Base-by-base conservation (phyloP, 2,797 vertebrate species). In the Iguana delicatissima region DNA sequence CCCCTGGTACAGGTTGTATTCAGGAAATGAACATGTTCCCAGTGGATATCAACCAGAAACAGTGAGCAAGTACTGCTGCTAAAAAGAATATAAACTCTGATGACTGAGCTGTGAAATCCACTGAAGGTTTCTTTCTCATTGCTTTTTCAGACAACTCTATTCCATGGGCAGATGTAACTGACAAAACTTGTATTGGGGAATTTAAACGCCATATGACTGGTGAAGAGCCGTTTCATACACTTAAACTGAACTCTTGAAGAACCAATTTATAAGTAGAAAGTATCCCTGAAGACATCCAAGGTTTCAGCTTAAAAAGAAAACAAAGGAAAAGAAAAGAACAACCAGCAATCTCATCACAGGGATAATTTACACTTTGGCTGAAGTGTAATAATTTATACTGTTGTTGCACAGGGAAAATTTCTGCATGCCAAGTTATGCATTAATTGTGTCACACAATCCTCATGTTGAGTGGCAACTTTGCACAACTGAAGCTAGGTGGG, bases 191-290 rank as follows among this genome's bases (percentile, higher is more conserved):
- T 26, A 89, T 22, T 35, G 89, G 62, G 52, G 90, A 80, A 83
- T 46, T 84, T 52, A 72, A 80, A 89, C 86, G 82, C 35, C 73
- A 88, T 79, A 64, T 77, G 76, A 93, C 87, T 5, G 12, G 62
- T 69, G 92, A 90, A 92, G 92, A 85, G 91, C 83, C 89, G 52
- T 90, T 50, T 20, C 90, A 86, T 88, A 93, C 93, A 93, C 85
- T 89, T 84, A 83, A 86, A 79, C 32, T 72, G 89, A 90, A 87
- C 87, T 89, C 80, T 90, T 84, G 85, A 88, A 90, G 32, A 26
- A 89, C 85, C 87, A 83, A 91, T 92, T 93, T 90, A 87, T 92
- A 92, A 76, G 88, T 14, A 29, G 35, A 80, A 72, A 0, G 1
- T 86, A 74, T 91, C 76, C 32, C 59, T 42, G 52, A 92, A 72